Conservation (phyloP, 2,888 invertebrate genomes). For the Portevinia maculata region DNA sequence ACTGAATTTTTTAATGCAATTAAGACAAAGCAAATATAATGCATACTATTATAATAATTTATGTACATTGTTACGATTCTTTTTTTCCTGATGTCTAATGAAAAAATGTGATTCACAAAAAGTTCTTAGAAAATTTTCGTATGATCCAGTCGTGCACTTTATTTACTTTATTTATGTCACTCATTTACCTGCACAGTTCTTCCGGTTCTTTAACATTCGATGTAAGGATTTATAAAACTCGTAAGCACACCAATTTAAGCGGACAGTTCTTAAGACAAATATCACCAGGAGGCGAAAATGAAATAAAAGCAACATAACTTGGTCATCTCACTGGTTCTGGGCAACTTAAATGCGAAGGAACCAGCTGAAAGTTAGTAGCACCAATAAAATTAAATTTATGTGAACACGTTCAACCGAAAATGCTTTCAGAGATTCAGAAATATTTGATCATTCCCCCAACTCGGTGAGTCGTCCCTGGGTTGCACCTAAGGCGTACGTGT, state of each 20-base stretch:
- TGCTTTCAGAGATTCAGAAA: slow-evolving; percentile 62
- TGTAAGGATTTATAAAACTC: slow-evolving; percentile 50
- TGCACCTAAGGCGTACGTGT: slow-evolving; percentile 49
- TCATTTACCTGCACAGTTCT: background rate
- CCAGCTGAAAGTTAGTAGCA: slow-evolving; percentile 11
- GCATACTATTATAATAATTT: too few relatives aligned
- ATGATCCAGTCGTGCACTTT: too few relatives aligned
- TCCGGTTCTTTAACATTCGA: background rate
- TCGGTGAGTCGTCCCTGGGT: slow-evolving; percentile 17
- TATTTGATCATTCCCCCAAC: slow-evolving; percentile 53
- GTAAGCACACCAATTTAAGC: slow-evolving; percentile 52
- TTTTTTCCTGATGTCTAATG: too few relatives aligned
- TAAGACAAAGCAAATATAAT: too few relatives aligned
- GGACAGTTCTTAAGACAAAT: slow-evolving; percentile 60
- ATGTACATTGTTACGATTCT: too few relatives aligned
- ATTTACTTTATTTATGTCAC: too few relatives aligned
- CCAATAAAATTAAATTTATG: slow-evolving; percentile 66
- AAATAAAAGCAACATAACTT: slow-evolving; percentile 56
- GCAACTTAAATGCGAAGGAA: background rate
- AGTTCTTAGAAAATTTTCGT: too few relatives aligned
- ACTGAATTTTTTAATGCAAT: too few relatives aligned
- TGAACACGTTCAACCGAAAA: slow-evolving; percentile 64
- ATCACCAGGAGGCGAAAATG: slow-evolving; percentile 63
- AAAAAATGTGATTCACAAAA: too few relatives aligned
- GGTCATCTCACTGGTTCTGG: slow-evolving; percentile 9